phyloP scores from a whole-genome alignment of 2,888 invertebrate species.

The Tetragnatha montana region DNA sequence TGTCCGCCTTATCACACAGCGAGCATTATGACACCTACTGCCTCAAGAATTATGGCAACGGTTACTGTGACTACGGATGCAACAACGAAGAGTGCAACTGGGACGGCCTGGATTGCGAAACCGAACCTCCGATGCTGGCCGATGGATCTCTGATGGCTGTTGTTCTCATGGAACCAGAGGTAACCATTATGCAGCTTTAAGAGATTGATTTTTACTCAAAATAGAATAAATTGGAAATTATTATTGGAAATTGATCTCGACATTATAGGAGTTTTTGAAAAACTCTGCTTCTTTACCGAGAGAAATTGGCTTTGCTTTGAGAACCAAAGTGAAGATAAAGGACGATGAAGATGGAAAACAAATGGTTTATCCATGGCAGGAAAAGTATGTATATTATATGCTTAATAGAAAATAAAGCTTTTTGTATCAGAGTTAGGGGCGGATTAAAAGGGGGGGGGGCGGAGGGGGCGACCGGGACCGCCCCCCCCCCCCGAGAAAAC shows the following conservation, averaged over 20 bases:
- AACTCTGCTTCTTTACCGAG: constrained; percentile 87
- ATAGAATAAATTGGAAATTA: not conserved
- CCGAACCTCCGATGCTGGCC: constrained; percentile 80
- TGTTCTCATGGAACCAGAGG: constrained; percentile 83
- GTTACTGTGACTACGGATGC: constrained; percentile 95
- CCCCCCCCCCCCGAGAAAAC: constrained; percentile 25
- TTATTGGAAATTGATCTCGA: not conserved
- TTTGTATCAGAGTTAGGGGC: too few species aligned
- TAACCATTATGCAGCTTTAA: constrained; percentile 23
- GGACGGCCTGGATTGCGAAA: constrained; percentile 96
- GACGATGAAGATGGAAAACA: constrained; percentile 88
- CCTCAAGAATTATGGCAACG: constrained; percentile 93
- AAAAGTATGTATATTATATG: constrained; percentile 65
- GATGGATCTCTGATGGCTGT: constrained; percentile 90
- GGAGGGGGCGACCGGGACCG: too few species aligned
- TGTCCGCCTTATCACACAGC: constrained; percentile 75
- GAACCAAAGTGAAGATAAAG: constrained; percentile 90
- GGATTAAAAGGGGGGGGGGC: too few species aligned
- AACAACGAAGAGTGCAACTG: constrained; percentile 97
- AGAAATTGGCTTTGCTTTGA: constrained; percentile 85
- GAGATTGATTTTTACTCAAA: not conserved
- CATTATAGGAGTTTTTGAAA: constrained; percentile 84
- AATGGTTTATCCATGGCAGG: constrained; percentile 90
- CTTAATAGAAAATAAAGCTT: too few species aligned
- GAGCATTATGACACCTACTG: constrained; percentile 95